phyloP scores from a whole-genome alignment of 2,113 vertebrate genomes.

The Anguilla japonica region DNA sequence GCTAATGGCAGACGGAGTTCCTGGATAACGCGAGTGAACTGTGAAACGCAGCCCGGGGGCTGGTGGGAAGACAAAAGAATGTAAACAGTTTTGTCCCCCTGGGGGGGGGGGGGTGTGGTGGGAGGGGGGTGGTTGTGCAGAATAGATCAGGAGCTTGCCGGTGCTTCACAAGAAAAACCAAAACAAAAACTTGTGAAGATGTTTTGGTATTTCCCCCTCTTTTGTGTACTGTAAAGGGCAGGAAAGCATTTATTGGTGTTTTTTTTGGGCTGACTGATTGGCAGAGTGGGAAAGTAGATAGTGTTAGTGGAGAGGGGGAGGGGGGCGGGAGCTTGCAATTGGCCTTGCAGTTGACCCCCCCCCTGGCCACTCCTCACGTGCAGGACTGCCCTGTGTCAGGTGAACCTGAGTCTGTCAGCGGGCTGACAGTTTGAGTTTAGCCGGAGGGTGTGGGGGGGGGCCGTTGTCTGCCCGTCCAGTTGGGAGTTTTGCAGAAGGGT shows the following conservation, averaged over 20 bases:
- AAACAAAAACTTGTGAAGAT: too few species aligned
- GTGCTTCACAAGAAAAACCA: background rate
- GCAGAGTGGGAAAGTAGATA: background rate
- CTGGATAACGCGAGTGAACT: background rate
- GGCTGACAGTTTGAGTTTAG: background rate
- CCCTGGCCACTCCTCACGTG: background rate
- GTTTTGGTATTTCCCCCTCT: background rate
- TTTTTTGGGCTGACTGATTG: background rate
- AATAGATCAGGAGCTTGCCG: background rate
- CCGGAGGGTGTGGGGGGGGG: background rate
- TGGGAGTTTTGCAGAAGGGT: background rate
- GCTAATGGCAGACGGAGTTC: background rate
- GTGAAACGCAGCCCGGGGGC: background rate
- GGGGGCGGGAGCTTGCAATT: background rate
- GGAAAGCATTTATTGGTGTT: background rate
- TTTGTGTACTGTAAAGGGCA: background rate
- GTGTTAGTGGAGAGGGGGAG: background rate
- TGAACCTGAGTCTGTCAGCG: background rate
- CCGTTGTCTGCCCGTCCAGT: background rate
- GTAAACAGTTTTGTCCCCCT: conserved; percentile 11
- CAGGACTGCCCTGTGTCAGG: background rate
- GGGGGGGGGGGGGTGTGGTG: background rate
- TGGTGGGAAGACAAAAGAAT: conserved; percentile 13
- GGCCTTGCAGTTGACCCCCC: background rate
- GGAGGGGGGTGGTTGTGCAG: background rate